Percentiles rank a stretch among this genome's conserved stretches.
Conservation (phyloP, 2,797 vertebrate species). For the Silurus lanzhouensis region DNA sequence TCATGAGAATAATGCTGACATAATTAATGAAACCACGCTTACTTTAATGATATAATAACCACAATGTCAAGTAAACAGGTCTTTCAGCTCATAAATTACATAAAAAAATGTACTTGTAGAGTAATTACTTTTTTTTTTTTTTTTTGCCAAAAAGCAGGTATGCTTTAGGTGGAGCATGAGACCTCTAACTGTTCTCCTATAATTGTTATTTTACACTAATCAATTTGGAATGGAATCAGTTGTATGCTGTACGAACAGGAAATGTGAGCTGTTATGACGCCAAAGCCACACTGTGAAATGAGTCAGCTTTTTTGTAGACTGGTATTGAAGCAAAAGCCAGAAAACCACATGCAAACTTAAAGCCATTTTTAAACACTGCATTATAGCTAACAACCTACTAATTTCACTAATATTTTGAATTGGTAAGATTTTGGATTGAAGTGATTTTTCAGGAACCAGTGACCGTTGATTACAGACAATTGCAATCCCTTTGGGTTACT, state of each 20-base stretch:
- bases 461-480: not conserved
- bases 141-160: not conserved
- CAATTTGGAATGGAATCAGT: not conserved
- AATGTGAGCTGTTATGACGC: slow-evolving; percentile 63
- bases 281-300: slow-evolving; percentile 63
- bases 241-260: slow-evolving; percentile 58
- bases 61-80: not conserved
- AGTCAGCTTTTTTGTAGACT: slow-evolving; percentile 64
- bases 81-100: not conserved
- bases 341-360: slow-evolving; percentile 58
- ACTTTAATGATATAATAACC: not conserved
- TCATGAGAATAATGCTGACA: not conserved
- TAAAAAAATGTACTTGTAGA: not conserved
- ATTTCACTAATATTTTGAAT: slow-evolving; percentile 1
- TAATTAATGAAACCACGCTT: not conserved
- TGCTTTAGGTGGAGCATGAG: not conserved
- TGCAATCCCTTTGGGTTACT: not conserved
- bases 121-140: not conserved
- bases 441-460: not conserved
- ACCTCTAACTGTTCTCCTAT: not conserved
- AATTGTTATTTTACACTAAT: not conserved
- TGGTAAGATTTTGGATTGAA: not conserved
- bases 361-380: slow-evolving; percentile 35
- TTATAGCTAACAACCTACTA: slow-evolving; percentile 11
- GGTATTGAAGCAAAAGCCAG: slow-evolving; percentile 57